Base-by-base conservation (phyloP, 1,140 invertebrate genomes). In the Calephelis virginiensis region DNA sequence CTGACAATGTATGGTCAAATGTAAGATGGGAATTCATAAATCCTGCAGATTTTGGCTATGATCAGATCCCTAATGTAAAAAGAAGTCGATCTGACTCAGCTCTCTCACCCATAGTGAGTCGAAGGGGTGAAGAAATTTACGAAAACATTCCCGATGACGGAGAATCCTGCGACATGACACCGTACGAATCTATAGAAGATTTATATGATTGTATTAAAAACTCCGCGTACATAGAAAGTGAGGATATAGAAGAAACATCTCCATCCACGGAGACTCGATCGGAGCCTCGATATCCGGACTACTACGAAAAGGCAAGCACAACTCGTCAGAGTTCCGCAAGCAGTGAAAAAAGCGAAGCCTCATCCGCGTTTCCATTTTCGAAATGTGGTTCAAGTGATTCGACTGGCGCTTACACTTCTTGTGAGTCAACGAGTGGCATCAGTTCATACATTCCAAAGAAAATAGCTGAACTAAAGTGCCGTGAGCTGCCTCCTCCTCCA, bases 171-270 rank as follows among this genome's bases (percentile, higher is more conserved):
- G 87, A 85, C 66, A 85, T 91, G 64, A 92, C 91, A 46, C 91
- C 91, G 0, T 92, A 92, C 53, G 91, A 92, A 75, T 92, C 91
- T 1, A 91, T 92, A 70, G 91, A 92, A 72, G 90, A 92, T 76
- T 71, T 92, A 28, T 92, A 92, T 66, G 89, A 92, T 45, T 91
- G 90, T 61, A 91, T 92, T 17, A 92, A 92, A 71, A 90, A 90
- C 67, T 74, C 81, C 8, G 81, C 78, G 6, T 90, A 89, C 61
- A 78, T 79, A 8, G 80, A 77, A 7, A 76, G 75, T 17, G 53
- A 59, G 37, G 53, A 59, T 38, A 38, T 59, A 37, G 85, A 85
- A 38, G 85, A 89, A 63, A 88, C 88, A 1, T 86, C 86, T 17
- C 89, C 89, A 1, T 87, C 86, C 12, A 83, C 85, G 5, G 89